These are phyloP conservation scores for Vulpes lagopus DNA, from an alignment of 2,113 vertebrate genomes.

Conservation along the genomic window DNA sequence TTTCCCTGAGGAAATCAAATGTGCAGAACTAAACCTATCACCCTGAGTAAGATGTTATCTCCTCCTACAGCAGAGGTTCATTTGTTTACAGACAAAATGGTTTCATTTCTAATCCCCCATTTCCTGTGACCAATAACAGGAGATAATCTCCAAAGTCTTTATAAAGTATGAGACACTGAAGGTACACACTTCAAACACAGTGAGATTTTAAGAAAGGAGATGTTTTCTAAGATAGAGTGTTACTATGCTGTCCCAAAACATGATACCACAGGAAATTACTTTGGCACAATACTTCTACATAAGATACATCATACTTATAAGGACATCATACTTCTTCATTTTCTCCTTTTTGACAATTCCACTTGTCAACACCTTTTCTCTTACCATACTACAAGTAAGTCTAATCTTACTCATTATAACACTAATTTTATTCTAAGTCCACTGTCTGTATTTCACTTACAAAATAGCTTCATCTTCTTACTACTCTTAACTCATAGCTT, in stretches of 20 bases:
- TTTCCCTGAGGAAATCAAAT: conserved; percentile 18
- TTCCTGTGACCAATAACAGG: background rate
- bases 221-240: background rate
- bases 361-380: background rate
- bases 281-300: background rate
- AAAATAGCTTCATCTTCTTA: background rate
- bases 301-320: background rate
- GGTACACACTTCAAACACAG: background rate
- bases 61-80: background rate
- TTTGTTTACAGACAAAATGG: background rate
- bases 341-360: background rate
- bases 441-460: background rate
- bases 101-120: conserved; percentile 18
- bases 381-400: background rate
- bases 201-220: background rate
- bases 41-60: background rate
- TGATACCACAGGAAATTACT: background rate
- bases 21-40: background rate
- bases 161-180: background rate
- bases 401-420: background rate
- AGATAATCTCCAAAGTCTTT: background rate
- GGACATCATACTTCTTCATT: background rate
- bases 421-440: background rate
- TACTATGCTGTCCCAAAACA: background rate
- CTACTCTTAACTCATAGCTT: background rate